Percentiles rank a stretch among this genome's conserved stretches.
phyloP scores from a whole-genome alignment of 1,140 invertebrate species.

The Drosophila yakuba region DNA sequence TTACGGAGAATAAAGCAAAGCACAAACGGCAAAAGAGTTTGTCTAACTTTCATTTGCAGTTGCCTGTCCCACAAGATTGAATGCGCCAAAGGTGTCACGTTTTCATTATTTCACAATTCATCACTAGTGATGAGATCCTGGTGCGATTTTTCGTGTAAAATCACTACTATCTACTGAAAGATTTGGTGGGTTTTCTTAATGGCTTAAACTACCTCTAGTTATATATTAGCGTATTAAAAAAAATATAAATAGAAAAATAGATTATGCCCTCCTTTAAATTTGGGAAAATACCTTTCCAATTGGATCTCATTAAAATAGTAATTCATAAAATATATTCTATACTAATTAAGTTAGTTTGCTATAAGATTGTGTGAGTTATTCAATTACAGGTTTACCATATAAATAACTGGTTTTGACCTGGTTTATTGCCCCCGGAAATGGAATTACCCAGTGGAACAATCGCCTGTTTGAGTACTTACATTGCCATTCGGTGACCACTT shows the following conservation, averaged over 20 bases:
- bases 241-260: no score
- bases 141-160: neutral
- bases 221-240: no score
- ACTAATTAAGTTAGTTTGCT: no score
- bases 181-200: neutral
- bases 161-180: neutral
- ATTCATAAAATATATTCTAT: no score
- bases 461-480: constrained; percentile 65
- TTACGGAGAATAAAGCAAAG: constrained; percentile 21
- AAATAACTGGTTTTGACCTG: no score
- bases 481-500: constrained; percentile 83
- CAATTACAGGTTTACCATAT: no score
- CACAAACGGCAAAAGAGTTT: constrained; percentile 11
- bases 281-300: no score
- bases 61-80: neutral
- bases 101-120: constrained; percentile 36
- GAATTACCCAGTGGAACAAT: neutral
- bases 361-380: no score
- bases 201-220: no score
- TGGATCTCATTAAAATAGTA: no score
- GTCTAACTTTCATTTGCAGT: constrained; percentile 9
- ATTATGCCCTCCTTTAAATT: no score
- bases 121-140: constrained; percentile 1
- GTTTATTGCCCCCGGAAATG: neutral
- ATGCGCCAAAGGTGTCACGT: neutral